Evolutionary conservation across 1,140 invertebrate species (phyloP).

Genomic region (Lordiphosa mommai): DNA sequence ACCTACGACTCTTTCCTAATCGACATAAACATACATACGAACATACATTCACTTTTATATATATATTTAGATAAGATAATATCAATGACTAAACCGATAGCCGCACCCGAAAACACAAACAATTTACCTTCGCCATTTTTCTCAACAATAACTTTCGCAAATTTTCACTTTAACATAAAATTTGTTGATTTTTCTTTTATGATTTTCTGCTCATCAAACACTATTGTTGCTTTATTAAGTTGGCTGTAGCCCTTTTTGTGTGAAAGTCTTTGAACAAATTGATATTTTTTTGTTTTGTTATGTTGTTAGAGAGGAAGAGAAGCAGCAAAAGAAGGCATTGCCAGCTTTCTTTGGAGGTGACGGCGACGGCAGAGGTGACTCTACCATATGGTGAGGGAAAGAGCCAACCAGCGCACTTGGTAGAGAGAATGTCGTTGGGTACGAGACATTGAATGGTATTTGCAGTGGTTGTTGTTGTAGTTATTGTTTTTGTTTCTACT

Average conservation of each 20-base stretch:
- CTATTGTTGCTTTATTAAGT: slow-evolving; percentile 38
- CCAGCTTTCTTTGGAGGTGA: slow-evolving; percentile 11
- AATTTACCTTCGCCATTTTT: slow-evolving; percentile 60
- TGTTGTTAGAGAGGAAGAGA: background rate
- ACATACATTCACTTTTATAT: background rate
- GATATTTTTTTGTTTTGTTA: slow-evolving; percentile 18
- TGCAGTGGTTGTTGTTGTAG: background rate
- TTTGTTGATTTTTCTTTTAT: slow-evolving; percentile 21
- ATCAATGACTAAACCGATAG: slow-evolving; percentile 6
- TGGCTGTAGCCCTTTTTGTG: slow-evolving; percentile 22
- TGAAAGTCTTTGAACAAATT: slow-evolving; percentile 49
- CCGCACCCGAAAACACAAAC: slow-evolving; percentile 5
- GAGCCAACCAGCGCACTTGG: background rate
- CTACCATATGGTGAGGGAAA: background rate
- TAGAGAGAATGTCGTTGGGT: slow-evolving; percentile 15
- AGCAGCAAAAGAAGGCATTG: slow-evolving; percentile 12
- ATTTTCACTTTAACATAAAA: slow-evolving; percentile 7
- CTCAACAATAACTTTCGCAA: slow-evolving; percentile 37
- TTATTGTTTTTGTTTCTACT: slow-evolving; percentile 6
- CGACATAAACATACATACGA: background rate
- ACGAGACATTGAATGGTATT: slow-evolving; percentile 56
- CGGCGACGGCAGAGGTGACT: too few species aligned
- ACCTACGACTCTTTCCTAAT: background rate
- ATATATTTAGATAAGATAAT: slow-evolving; percentile 3
- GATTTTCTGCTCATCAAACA: slow-evolving; percentile 41